Evolutionary conservation across 2,113 vertebrate genomes (phyloP), one percentile per base, ranked within the genome.

Genomic region (Talpa occidentalis): DNA sequence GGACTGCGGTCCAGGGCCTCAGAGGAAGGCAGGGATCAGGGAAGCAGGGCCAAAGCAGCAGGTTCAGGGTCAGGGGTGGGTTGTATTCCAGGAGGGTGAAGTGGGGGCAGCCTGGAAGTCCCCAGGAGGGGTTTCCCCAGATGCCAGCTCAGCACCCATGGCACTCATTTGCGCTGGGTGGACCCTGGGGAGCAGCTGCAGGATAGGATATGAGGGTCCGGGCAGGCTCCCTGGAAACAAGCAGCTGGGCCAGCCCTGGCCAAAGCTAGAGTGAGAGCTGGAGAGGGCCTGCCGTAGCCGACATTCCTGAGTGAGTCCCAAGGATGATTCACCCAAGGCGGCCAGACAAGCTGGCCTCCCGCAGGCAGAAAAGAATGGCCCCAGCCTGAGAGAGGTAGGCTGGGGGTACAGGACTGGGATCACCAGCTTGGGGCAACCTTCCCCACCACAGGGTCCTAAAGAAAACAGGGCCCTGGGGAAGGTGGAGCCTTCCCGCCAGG

Each of bases 261-360:
- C 54, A 10, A 22, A 56, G 54, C 59, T 35, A 7, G 8, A 62
- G 81, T 0, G 32, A 37, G 47, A 67, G 82, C 70, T 24, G 62
- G 77, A 49, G 64, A 64, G 64, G n/a, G 66, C 81, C 49, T 7
- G n/a, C 60, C 10, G 2, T 0, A 14, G 85, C 54, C 1, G 0
- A 67, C 67, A 78, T 92, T 95, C 90, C 42, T 92, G 96, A 93
- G 44, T n/a, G 0, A 60, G 60, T 28, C 88, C 74, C 93, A 89
- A 49, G 64, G 59, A 73, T 86, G 95, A 94, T 64, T 95, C 95
- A 94, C 69, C 6, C 0, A n/a, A n/a, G 1, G 24, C 74, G 2
- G 15, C 52, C 42, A 42, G 95, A 66, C 22, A 0, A 14, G 54
- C 49, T 2, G 32, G 91, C 66, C 83, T 80, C 88, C 88, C n/a